A percentile compares a stretch with the other conserved stretches of the same genome.
phyloP scores from a whole-genome alignment of 2,888 invertebrate genomes.

The Philhelius pedissequus region DNA sequence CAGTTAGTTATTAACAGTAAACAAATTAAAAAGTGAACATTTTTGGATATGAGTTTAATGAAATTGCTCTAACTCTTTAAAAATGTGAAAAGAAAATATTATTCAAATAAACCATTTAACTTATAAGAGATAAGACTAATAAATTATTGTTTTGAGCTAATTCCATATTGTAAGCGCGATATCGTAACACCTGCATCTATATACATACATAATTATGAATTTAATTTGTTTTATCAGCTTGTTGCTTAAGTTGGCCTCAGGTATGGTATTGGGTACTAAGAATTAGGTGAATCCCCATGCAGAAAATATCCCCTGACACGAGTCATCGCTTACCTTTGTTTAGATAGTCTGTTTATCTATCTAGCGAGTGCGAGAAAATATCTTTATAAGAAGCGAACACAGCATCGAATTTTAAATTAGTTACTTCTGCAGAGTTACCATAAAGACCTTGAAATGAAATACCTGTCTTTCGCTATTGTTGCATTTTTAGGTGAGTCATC shows the following conservation, averaged over 20 bases:
- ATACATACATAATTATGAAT: no score
- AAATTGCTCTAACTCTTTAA: no score
- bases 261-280: background rate
- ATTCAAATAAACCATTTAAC: no score
- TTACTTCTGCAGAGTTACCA: background rate
- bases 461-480: constrained; percentile 18
- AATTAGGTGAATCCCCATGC: constrained; percentile 26
- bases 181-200: no score
- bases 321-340: background rate
- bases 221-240: no score
- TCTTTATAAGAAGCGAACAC: constrained; percentile 17
- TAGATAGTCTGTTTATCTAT: background rate
- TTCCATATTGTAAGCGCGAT: no score
- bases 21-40: no score
- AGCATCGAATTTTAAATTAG: background rate
- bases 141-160: no score
- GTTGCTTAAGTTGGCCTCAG: background rate
- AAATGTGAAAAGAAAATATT: no score
- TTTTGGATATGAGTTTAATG: no score
- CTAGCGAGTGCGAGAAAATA: background rate
- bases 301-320: constrained; percentile 11
- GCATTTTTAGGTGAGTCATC: constrained; percentile 39
- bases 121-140: no score
- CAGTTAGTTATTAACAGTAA: no score
- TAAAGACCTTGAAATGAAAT: constrained; percentile 26